These are phyloP conservation scores for Pterobdella sp. DNA, from an alignment of 2,888 invertebrate species.

Conservation along the genomic window DNA sequence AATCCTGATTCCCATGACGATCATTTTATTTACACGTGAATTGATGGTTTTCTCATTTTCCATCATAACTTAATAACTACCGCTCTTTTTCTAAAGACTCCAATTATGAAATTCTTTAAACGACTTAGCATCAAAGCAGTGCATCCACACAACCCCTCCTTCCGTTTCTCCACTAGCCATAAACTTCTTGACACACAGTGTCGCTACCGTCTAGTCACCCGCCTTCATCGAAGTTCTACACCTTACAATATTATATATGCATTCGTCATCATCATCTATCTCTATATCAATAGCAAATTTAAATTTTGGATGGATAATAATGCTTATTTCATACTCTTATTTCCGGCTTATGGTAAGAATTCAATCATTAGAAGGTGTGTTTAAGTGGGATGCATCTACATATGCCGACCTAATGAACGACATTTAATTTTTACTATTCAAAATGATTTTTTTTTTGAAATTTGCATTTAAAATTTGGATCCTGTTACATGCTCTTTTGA, in stretches of 20 bases:
- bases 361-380: too few relatives aligned
- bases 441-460: neutral
- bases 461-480: neutral
- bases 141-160: neutral
- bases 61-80: too few relatives aligned
- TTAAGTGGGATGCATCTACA: too few relatives aligned
- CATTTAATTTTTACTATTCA: too few relatives aligned
- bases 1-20: conserved; percentile 14
- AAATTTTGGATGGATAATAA: too few relatives aligned
- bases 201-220: neutral
- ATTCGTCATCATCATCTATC: neutral
- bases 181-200: neutral
- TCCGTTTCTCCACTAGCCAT: neutral
- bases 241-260: neutral
- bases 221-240: neutral
- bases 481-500: neutral
- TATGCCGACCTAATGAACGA: too few relatives aligned
- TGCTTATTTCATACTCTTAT: too few relatives aligned
- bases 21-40: neutral
- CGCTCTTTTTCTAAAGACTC: too few relatives aligned
- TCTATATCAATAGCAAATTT: too few relatives aligned
- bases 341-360: too few relatives aligned
- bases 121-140: neutral
- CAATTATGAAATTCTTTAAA: too few relatives aligned
- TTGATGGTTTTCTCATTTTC: too few relatives aligned